A percentile compares a stretch with the other conserved stretches of the same genome.
phyloP scores from a whole-genome alignment of 92 coral and sea anemone genomes.

The Epizoanthus stellaris region DNA sequence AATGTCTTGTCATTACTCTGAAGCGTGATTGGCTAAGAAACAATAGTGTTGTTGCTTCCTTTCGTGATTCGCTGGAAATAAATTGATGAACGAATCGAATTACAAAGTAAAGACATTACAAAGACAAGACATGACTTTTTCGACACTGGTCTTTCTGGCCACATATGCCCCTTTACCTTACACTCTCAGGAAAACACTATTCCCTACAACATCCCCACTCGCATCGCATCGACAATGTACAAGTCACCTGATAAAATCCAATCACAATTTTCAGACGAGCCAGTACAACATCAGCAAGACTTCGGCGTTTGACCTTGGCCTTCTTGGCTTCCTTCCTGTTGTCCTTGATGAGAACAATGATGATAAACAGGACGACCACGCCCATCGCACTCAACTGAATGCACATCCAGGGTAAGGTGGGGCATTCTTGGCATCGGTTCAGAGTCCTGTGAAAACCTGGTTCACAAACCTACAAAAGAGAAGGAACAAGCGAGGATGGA shows the following conservation, averaged over 20 bases:
- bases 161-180: too few relatives aligned
- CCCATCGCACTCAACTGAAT: conserved; percentile 54
- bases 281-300: conserved; percentile 76
- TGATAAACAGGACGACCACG: conserved; percentile 51
- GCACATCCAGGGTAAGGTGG: conserved; percentile 45
- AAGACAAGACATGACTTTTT: too few relatives aligned
- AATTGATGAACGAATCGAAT: too few relatives aligned
- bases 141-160: too few relatives aligned
- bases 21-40: too few relatives aligned
- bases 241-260: conserved; percentile 74
- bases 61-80: too few relatives aligned
- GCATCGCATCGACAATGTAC: not conserved
- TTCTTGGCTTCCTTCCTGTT: conserved; percentile 49
- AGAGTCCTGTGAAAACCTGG: conserved; percentile 34
- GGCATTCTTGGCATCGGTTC: conserved; percentile 34
- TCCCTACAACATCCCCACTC: too few relatives aligned
- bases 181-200: too few relatives aligned
- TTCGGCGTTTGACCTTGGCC: conserved; percentile 51
- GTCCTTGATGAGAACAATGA: conserved; percentile 68
- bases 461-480: conserved; percentile 15
- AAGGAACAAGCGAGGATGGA: not conserved
- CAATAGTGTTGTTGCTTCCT: too few relatives aligned
- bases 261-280: conserved; percentile 82
- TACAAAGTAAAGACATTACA: too few relatives aligned
- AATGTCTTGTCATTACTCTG: too few relatives aligned